Evolutionary conservation across 2,888 invertebrate species (phyloP).

Genomic region (Megalurothrips usitatus): DNA sequence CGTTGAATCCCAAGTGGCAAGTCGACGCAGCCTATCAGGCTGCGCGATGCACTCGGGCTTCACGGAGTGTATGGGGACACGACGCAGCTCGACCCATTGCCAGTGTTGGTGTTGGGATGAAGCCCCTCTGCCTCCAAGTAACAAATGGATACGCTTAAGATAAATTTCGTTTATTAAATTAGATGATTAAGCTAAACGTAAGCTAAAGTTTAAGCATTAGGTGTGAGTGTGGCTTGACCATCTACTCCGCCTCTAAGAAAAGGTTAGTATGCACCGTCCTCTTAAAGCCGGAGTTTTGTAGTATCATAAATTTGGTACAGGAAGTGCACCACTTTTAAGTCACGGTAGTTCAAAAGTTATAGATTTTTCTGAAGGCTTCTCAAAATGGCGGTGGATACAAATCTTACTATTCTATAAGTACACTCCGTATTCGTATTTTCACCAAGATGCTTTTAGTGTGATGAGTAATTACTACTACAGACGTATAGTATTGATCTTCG

Average conservation of each 20-base stretch:
- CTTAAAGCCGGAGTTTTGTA: neutral
- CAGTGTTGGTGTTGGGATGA: slow-evolving; percentile 11
- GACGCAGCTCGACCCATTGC: neutral
- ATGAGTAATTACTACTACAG: neutral
- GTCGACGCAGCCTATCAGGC: neutral
- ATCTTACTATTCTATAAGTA: too few species aligned
- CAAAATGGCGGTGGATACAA: too few species aligned
- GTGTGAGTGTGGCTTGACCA: neutral
- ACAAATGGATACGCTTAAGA: slow-evolving; percentile 37
- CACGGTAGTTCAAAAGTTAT: neutral
- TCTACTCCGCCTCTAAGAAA: neutral
- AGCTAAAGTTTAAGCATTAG: slow-evolving; percentile 8
- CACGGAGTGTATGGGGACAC: neutral
- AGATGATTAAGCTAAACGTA: neutral
- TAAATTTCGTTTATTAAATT: slow-evolving; percentile 10
- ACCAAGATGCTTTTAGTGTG: too few species aligned
- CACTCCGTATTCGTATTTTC: too few species aligned
- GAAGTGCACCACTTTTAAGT: neutral
- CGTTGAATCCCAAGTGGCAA: neutral
- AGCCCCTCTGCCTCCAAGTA: slow-evolving; percentile 48
- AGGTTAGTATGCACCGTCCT: too few species aligned
- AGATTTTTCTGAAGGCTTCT: too few species aligned
- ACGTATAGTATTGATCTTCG: neutral
- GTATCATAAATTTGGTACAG: too few species aligned
- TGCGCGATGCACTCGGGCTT: neutral